Evolutionary conservation across 2,888 invertebrate species (phyloP).

Genomic region (Augiades crinisus): DNA sequence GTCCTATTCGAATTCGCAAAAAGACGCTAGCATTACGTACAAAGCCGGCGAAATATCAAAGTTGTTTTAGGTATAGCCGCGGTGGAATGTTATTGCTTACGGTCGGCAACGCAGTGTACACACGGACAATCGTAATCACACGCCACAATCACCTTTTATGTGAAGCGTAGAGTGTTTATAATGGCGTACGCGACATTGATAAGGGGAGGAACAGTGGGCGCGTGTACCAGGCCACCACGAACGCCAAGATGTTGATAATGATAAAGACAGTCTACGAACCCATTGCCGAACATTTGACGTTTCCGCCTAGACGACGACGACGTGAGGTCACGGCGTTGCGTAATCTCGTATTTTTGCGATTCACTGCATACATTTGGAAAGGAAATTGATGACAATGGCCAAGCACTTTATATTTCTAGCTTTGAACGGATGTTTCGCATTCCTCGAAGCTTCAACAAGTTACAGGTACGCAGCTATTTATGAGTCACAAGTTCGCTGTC

Average conservation of each 20-base stretch:
- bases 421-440: conserved; percentile 26
- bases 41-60: conserved; percentile 65
- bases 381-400: conserved; percentile 34
- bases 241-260: conserved; percentile 65
- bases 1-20: conserved; percentile 9
- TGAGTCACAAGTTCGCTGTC: conserved; percentile 20
- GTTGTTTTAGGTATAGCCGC: conserved; percentile 50
- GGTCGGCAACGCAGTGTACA: conserved; percentile 27
- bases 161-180: conserved; percentile 27
- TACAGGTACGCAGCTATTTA: conserved; percentile 19
- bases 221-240: conserved; percentile 60
- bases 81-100: conserved; percentile 33
- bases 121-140: conserved; percentile 20
- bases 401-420: conserved; percentile 20
- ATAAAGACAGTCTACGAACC: conserved; percentile 60
- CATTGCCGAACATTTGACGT: conserved; percentile 62
- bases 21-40: conserved; percentile 36
- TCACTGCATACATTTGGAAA: conserved; percentile 33
- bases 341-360: conserved; percentile 33
- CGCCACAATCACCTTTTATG: conserved; percentile 29
- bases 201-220: conserved; percentile 19
- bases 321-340: conserved; percentile 42
- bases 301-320: conserved; percentile 56
- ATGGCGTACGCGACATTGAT: conserved; percentile 25
- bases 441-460: conserved; percentile 23